Evolutionary conservation across 2,797 vertebrate genomes (phyloP), one percentile per base, ranked within the genome.

Genomic region (Euthynnus affinis): DNA sequence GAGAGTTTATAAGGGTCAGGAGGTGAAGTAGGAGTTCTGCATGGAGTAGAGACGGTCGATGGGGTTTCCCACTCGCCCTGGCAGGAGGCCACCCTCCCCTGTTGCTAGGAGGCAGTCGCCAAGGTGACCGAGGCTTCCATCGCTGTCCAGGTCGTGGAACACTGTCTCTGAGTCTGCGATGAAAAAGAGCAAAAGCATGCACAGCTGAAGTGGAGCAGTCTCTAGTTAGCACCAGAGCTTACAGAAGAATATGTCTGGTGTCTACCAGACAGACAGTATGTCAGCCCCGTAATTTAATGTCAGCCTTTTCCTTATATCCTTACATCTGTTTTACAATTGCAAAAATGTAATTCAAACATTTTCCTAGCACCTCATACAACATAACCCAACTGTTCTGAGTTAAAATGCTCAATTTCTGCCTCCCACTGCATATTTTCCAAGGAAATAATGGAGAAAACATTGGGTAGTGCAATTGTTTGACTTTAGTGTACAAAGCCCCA

Each of bases 11-110:
- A 78, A 83, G 90, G 94, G 96, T 98, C 97, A 98, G 93, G 97
- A 98, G 66, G 96, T 96, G 95, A 98, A 98, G 93, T 98, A 98
- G 89, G 97, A 97, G 94, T 95, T 97, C 90, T 98, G 97, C 97
- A 98, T 98, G 88, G 97, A 98, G 93, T 97, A 98, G 65, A 98
- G 96, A 55, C 97, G 96, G 92, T 98, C 97, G 0, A 98, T 98
- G 82, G 97, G 97, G 85, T 97, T 97, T 88, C 96, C 96, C 91
- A 97, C 95, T 18, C 96, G 94, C 12, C 95, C 95, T 17, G 95
- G 85, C 86, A 97, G 88, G 63, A 96, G 94, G 77, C 93, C 93
- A 49, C 93, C 94, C 2, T 97, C 97, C 0, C 96, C 94, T 0
- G 96, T 91, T 32, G 96, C 94, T 80, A 97, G 84, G 91, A 97